Evolutionary conservation across 2,888 invertebrate species (phyloP).

Genomic region (Cecidostiba fungosa): DNA sequence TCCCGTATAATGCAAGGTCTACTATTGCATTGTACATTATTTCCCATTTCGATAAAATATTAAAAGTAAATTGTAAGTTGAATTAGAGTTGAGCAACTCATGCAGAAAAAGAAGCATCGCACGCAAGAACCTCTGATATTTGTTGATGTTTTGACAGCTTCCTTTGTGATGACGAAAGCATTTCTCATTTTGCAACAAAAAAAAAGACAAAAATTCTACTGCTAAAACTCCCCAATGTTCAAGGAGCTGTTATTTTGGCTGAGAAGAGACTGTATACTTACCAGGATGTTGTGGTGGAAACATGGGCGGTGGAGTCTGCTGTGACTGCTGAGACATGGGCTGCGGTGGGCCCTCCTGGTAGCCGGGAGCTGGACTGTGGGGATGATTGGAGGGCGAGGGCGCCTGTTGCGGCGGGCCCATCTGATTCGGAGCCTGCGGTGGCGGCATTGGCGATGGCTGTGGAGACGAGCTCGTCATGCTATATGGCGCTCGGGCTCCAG

Average conservation of each 20-base stretch:
- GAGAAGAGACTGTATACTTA: not conserved
- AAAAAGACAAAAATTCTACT: not conserved
- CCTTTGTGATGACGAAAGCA: not conserved
- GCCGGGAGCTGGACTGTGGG: constrained; percentile 76
- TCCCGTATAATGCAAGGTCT: no score
- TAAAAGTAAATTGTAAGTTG: not conserved
- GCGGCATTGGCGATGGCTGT: constrained; percentile 94
- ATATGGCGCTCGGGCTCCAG: constrained; percentile 56
- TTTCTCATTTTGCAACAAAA: not conserved
- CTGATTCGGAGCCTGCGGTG: constrained; percentile 87
- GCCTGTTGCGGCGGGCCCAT: constrained; percentile 93
- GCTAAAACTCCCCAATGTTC: not conserved
- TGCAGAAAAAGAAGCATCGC: not conserved
- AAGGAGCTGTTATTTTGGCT: not conserved
- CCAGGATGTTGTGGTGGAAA: constrained; percentile 69
- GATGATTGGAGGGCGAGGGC: constrained; percentile 82
- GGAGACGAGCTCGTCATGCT: constrained; percentile 92
- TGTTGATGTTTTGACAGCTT: not conserved
- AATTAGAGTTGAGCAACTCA: not conserved
- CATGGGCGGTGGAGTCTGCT: constrained; percentile 70
- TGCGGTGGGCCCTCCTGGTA: constrained; percentile 69
- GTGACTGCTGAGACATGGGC: constrained; percentile 62
- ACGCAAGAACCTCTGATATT: not conserved
- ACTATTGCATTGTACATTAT: not conserved
- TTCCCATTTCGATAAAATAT: not conserved